Percentiles rank a stretch among this genome's conserved stretches.
phyloP scores from a whole-genome alignment of 2,113 vertebrate species.

The Rhinichthys klamathensis region DNA sequence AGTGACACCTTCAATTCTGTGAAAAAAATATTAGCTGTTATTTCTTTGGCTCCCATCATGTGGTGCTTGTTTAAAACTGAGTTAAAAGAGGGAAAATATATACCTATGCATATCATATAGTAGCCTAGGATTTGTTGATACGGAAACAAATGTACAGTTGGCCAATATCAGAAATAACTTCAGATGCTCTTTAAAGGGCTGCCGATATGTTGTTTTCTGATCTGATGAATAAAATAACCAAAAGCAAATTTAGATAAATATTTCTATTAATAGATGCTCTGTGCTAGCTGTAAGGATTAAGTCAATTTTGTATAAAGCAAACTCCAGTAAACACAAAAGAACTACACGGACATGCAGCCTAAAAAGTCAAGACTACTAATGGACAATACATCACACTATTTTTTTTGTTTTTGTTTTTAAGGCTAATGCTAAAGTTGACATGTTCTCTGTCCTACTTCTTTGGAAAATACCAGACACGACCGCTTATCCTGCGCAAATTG shows the following conservation, averaged over 20 bases:
- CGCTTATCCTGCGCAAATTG: too few relatives aligned
- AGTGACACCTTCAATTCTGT: neutral
- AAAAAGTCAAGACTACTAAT: too few relatives aligned
- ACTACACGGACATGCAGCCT: too few relatives aligned
- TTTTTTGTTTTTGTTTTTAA: too few relatives aligned
- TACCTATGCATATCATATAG: too few relatives aligned
- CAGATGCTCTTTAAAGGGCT: neutral
- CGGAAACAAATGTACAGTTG: neutral
- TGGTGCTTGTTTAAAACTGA: neutral
- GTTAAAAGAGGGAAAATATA: neutral
- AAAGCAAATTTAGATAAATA: neutral
- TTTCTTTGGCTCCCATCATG: neutral
- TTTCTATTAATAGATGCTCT: neutral
- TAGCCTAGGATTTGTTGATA: too few relatives aligned
- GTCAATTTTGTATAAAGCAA: neutral
- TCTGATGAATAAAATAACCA: neutral
- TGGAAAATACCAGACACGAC: too few relatives aligned
- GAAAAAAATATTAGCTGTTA: too few relatives aligned
- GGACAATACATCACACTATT: too few relatives aligned
- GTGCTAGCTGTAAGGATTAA: neutral
- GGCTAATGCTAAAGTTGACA: too few relatives aligned
- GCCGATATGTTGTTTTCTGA: neutral
- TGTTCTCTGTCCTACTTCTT: too few relatives aligned
- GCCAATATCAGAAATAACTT: neutral
- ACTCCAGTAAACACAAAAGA: neutral